These are phyloP conservation scores for Trichonephila clavata DNA, from an alignment of 1,140 invertebrate species.

Conservation along the genomic window DNA sequence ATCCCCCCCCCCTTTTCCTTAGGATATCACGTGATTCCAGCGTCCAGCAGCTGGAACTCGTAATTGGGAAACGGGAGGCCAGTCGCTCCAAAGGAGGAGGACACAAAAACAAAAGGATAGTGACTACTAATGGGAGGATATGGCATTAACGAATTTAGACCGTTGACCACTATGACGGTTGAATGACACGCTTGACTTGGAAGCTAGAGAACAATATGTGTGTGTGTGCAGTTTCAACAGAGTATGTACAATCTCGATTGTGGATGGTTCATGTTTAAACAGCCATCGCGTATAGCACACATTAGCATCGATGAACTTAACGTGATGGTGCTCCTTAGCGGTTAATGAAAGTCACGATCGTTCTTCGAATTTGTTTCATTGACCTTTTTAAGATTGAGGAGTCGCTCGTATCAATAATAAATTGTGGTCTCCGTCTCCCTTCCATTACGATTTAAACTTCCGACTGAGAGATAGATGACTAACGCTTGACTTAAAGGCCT, in stretches of 20 bases:
- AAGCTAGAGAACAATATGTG: conserved; percentile 24
- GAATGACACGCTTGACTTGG: conserved; percentile 45
- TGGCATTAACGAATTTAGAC: conserved; percentile 47
- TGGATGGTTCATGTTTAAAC: conserved; percentile 13
- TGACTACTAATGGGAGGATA: conserved; percentile 35
- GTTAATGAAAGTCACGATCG: conserved; percentile 19
- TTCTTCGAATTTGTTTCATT: conserved; percentile 1
- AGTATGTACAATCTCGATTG: background rate
- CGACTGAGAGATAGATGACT: too few species aligned
- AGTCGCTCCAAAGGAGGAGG: background rate
- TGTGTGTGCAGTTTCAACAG: background rate
- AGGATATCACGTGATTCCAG: background rate
- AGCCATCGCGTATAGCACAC: conserved; percentile 10
- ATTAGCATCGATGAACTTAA: background rate
- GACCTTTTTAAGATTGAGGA: background rate
- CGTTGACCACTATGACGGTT: conserved; percentile 33
- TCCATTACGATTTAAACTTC: too few species aligned
- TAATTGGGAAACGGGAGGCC: conserved; percentile 24
- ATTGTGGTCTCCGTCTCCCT: too few species aligned
- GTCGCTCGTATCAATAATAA: too few species aligned
- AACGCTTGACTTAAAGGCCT: too few species aligned
- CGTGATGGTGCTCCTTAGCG: background rate
- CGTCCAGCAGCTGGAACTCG: background rate
- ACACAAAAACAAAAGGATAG: conserved; percentile 7
- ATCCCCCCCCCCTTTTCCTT: background rate